phyloP scores from a whole-genome alignment of 2,888 invertebrate genomes.

The Metallyticus violacea region DNA sequence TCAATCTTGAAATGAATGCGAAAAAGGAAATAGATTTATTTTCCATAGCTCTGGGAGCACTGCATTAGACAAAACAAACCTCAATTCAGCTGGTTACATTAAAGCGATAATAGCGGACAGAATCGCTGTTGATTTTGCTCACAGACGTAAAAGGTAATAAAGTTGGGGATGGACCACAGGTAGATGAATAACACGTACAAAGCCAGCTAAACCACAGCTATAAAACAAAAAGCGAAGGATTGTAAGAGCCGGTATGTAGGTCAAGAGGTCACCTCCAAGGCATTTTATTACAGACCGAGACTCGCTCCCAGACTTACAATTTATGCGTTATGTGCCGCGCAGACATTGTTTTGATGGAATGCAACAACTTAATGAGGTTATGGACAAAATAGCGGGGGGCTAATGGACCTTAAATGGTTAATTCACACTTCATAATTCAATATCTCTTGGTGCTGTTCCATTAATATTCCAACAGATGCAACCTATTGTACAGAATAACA shows the following conservation, averaged over 20 bases:
- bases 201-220: neutral
- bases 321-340: no score
- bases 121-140: neutral
- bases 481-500: neutral
- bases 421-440: neutral
- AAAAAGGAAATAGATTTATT: no score
- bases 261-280: neutral
- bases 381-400: neutral
- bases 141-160: neutral
- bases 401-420: neutral
- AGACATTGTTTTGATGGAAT: neutral
- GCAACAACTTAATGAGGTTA: neutral
- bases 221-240: neutral
- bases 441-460: neutral
- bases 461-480: neutral
- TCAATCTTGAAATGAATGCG: no score
- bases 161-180: neutral
- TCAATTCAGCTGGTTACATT: neutral
- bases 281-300: neutral
- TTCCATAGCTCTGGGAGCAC: no score
- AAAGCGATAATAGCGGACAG: neutral
- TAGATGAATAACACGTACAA: neutral
- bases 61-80: no score
- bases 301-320: neutral
- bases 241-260: neutral